Percentiles rank a stretch among this genome's conserved stretches.
These are phyloP conservation scores for Buphagus erythrorhynchus DNA, from an alignment of 2,797 vertebrate species.

Conservation along the genomic window DNA sequence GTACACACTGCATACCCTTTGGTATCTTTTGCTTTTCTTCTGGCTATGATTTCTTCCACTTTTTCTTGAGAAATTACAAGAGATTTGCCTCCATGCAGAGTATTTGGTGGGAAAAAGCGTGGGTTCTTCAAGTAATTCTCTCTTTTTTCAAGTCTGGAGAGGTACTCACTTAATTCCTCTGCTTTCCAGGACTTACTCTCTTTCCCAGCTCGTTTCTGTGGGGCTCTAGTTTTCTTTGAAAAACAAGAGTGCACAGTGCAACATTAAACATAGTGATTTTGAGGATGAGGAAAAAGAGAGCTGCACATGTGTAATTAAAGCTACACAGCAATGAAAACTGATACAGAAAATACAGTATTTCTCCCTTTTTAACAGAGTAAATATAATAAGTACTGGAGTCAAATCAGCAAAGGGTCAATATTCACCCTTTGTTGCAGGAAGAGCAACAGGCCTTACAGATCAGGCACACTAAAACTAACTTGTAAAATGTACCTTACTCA, in stretches of 20 bases:
- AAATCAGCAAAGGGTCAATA: background rate
- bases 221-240: conserved; percentile 56
- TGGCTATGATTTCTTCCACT: conserved; percentile 1
- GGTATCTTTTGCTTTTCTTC: background rate
- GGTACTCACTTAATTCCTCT: conserved; percentile 63
- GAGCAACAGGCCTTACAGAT: background rate
- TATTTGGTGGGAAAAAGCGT: conserved; percentile 84
- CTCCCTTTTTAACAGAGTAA: background rate
- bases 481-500: conserved; percentile 68
- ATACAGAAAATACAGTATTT: background rate
- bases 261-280: background rate
- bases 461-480: background rate
- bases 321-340: background rate
- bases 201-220: conserved; percentile 67
- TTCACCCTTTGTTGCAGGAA: background rate
- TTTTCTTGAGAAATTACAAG: conserved; percentile 77
- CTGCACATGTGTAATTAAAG: background rate
- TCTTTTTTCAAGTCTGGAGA: conserved; percentile 74
- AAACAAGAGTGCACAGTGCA: background rate
- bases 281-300: background rate
- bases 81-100: conserved; percentile 78
- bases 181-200: conserved; percentile 34
- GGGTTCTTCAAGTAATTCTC: conserved; percentile 88
- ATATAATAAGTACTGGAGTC: background rate
- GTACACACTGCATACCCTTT: conserved; percentile 73